Percentiles rank a stretch among this genome's conserved stretches.
phyloP scores from a whole-genome alignment of 2,888 invertebrate species.

The Ommatoiulus sabulosus region DNA sequence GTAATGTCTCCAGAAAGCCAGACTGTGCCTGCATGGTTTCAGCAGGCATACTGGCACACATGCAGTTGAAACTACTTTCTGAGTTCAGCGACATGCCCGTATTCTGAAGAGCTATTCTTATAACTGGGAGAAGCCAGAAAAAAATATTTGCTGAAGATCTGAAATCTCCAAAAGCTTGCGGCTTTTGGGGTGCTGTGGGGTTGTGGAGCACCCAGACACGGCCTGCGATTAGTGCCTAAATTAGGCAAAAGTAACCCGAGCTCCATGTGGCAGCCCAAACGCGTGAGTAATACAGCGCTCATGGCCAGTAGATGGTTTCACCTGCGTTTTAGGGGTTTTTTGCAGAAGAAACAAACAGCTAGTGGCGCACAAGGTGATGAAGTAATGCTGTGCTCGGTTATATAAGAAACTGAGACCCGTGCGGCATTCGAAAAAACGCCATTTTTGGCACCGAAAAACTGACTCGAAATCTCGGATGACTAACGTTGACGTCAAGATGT shows the following conservation, averaged over 20 bases:
- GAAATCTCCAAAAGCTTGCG: background rate
- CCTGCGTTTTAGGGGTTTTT: conserved; percentile 29
- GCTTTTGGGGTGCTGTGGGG: background rate
- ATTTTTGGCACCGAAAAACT: background rate
- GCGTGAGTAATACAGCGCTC: background rate
- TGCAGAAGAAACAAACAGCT: conserved; percentile 1
- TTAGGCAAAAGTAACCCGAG: background rate
- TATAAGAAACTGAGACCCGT: background rate
- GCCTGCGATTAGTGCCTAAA: conserved; percentile 25
- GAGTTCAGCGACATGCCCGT: conserved; percentile 13
- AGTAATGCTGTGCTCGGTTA: background rate
- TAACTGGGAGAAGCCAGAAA: background rate
- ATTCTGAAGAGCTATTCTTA: conserved; percentile 22
- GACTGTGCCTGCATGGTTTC: background rate
- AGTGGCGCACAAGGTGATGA: conserved; percentile 5
- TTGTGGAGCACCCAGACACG: background rate
- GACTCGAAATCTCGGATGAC: background rate
- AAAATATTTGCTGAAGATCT: background rate
- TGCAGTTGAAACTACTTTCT: background rate
- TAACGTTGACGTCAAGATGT: background rate
- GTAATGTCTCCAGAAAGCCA: background rate
- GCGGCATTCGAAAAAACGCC: background rate
- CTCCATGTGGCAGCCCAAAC: conserved; percentile 21
- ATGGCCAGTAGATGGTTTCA: conserved; percentile 42
- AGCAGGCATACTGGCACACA: background rate